Percentiles rank a stretch among this genome's conserved stretches.
phyloP scores from a whole-genome alignment of 30 jellyfish, hydroid and myxozoan species.

The Aurelia sp. region DNA sequence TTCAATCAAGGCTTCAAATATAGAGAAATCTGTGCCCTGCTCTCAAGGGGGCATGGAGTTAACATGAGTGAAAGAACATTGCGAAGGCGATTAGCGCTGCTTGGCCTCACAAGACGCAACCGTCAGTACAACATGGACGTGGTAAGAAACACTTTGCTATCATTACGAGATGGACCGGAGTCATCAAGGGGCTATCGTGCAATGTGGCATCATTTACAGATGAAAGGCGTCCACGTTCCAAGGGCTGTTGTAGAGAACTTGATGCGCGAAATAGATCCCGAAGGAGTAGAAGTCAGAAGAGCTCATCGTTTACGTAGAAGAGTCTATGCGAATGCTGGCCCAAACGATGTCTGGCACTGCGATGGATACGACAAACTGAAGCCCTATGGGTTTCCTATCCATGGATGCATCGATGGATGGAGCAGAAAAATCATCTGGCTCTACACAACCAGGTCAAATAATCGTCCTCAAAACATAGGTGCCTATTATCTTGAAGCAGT shows the following conservation, averaged over 20 bases:
- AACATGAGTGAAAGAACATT: slow-evolving; percentile 26
- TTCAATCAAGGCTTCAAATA: no score
- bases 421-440: slow-evolving; percentile 30
- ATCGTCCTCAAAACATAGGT: slow-evolving; percentile 31
- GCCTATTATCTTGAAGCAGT: slow-evolving; percentile 47
- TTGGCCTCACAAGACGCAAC: slow-evolving; percentile 32
- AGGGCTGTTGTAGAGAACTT: slow-evolving; percentile 52
- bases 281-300: no score
- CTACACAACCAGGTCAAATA: slow-evolving; percentile 34
- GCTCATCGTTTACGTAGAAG: no score
- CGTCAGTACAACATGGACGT: slow-evolving; percentile 3
- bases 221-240: slow-evolving; percentile 53
- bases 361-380: slow-evolving; percentile 47
- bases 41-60: no score
- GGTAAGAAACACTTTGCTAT: slow-evolving; percentile 6
- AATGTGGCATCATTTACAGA: no score
- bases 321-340: slow-evolving; percentile 33
- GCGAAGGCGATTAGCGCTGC: slow-evolving; percentile 21
- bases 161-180: slow-evolving; percentile 43
- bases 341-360: slow-evolving; percentile 56
- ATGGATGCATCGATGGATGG: slow-evolving; percentile 41
- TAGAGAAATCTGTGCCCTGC: no score
- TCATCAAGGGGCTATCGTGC: slow-evolving; percentile 36
- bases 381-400: no score
- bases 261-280: no score